Conservation (phyloP, 1,140 invertebrate species). For the Pissodes strobi region DNA sequence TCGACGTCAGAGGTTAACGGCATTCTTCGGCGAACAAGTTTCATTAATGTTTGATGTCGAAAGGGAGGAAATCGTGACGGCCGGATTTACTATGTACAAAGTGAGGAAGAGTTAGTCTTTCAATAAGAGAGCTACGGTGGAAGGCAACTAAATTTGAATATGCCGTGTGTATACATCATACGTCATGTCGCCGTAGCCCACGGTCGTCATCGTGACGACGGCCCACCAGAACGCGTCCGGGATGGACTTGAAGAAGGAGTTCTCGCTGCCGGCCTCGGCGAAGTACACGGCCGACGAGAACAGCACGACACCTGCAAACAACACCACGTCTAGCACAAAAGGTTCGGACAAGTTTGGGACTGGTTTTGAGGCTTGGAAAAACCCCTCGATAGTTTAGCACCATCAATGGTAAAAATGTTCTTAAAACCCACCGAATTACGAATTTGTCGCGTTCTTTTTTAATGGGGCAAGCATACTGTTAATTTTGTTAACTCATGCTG, state of each 20-base stretch:
- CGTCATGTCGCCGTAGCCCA: constrained; percentile 99
- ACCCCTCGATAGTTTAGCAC: too few relatives aligned
- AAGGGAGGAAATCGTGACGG: too few relatives aligned
- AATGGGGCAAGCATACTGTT: too few relatives aligned
- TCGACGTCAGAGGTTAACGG: too few relatives aligned
- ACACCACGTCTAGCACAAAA: constrained; percentile 55
- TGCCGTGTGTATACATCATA: constrained; percentile 77
- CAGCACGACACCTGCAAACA: constrained; percentile 95
- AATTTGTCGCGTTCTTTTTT: too few relatives aligned
- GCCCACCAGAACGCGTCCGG: constrained; percentile 99
- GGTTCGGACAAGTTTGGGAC: constrained; percentile 24
- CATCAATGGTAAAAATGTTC: too few relatives aligned
- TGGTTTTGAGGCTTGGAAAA: too few relatives aligned
- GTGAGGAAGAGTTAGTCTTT: constrained; percentile 7
- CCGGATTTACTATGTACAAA: background rate
- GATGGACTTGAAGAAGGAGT: constrained; percentile 99
- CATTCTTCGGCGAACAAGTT: too few relatives aligned
- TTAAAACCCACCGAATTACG: too few relatives aligned
- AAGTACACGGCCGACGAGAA: constrained; percentile 99
- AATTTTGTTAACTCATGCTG: too few relatives aligned
- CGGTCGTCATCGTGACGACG: constrained; percentile 99
- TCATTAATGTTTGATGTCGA: too few relatives aligned
- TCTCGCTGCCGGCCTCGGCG: constrained; percentile 95
- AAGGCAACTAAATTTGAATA: constrained; percentile 64
- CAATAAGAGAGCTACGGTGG: constrained; percentile 30